Evolutionary conservation across 2,888 invertebrate species (phyloP), one percentile per base, ranked within the genome.

Genomic region (Mimachlamys varia): DNA sequence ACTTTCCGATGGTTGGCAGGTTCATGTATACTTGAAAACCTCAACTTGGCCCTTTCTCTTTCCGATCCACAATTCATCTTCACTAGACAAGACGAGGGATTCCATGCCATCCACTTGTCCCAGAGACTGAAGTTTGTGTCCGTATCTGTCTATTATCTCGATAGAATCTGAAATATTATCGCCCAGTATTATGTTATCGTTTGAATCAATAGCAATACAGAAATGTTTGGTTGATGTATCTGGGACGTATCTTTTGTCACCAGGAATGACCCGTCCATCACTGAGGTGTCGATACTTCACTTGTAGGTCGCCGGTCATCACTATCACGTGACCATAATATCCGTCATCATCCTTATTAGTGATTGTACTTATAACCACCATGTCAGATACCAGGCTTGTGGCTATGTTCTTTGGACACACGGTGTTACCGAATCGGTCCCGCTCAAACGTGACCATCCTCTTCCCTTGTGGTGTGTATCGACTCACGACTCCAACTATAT

Each of bases 381-480:
- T 76, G 33, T 76, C 76, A 27, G 76, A 76, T 27, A 76, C 33
- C 15, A 10, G 76, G 17, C 76, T 76, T 7, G 76, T 33, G 12
- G 76, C 33, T 27, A 76, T 22, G 33, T 76, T 33, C 33, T 76
- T 76, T 15, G 76, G 76, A 33, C 27, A 27, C 2, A 76, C 33
- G 33, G 0, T 76, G 76, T 76, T 76, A 76, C 76, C 76, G 33
- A 76, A 76, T 27, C 76, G 76, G 33, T 76, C 76, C 76, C 76
- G 27, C 76, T 76, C 76, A 76, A 76, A 76, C 27, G 76, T 76
- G 27, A 76, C 22, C 76, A 76, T 27, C 76, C 76, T 76, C 27
- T 76, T 76, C 22, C 76, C 76, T 22, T 76, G 76, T 27, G 76
- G 76, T 27, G 76, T 76, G 76, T 76, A 76, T 33, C 76, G 76